Conservation (phyloP, 2,888 invertebrate species). For the Epirrhoe alternata region DNA sequence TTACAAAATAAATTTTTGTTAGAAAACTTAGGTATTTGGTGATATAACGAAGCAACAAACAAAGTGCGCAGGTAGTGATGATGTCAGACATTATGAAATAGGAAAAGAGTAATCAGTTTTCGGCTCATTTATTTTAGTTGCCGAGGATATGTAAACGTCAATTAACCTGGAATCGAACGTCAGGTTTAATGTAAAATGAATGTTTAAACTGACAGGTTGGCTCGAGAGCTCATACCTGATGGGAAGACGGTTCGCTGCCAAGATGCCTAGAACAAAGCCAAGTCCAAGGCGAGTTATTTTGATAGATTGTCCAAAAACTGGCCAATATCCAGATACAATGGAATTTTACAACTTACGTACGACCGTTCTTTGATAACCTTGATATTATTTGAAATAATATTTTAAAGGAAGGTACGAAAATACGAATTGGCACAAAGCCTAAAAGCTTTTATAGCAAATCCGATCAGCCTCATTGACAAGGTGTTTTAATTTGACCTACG, state of each 20-base stretch:
- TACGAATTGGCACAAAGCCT: constrained; percentile 24
- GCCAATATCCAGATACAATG: constrained; percentile 64
- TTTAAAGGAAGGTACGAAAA: neutral
- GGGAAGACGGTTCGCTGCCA: constrained; percentile 36
- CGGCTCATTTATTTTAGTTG: constrained; percentile 12
- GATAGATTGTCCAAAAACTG: constrained; percentile 62
- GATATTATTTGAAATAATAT: constrained; percentile 16
- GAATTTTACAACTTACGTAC: constrained; percentile 53
- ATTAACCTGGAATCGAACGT: constrained; percentile 39
- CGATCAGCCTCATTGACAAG: constrained; percentile 21
- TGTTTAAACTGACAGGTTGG: constrained; percentile 45
- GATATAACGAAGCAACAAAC: neutral
- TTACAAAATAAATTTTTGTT: constrained; percentile 5
- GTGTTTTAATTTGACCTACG: constrained; percentile 21
- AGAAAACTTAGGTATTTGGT: neutral
- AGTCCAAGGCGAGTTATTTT: constrained; percentile 72
- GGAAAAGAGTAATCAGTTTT: neutral
- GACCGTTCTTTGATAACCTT: constrained; percentile 10
- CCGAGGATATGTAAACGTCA: constrained; percentile 46
- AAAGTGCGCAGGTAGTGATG: neutral
- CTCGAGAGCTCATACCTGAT: constrained; percentile 46
- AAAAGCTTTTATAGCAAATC: constrained; percentile 22
- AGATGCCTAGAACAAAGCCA: constrained; percentile 60
- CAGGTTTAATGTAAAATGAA: constrained; percentile 38
- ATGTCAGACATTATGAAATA: constrained; percentile 10